Base-by-base conservation (phyloP, 2,888 invertebrate genomes). In the Ochropleura plecta region DNA sequence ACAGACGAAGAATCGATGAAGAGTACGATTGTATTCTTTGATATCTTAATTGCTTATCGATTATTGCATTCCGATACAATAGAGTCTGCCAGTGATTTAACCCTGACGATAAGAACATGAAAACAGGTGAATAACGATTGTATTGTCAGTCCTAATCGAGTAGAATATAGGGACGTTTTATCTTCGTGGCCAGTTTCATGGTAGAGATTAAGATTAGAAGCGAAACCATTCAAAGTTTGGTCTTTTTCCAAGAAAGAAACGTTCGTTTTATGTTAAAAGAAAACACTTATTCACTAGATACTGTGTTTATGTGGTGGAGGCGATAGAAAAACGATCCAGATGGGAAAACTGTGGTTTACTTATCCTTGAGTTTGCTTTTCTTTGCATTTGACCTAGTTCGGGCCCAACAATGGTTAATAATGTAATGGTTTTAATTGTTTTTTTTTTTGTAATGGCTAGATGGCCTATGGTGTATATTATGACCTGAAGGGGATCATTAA, bases 31-130 rank as follows among this genome's bases (percentile, higher is more conserved):
- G 90, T 91, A 92, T 90, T 91, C 83, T 89, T 84, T 74, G 84
- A 90, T 93, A 93, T 93, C 92, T 92, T 90, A 91, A 94, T 93
- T 91, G 89, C 85, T 73, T 86, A 85, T 90, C 85, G 88, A 90
- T 92, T 91, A 92, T 78, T 82, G 90, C 89, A 92, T 94, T 90
- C 93, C 93, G 87, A 81, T 80, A 82, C 70, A 81, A 79, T 83
- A 82, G 72, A 81, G 85, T 84, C 76, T 86, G 74, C 65, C 9
- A 85, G 74, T 88, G 89, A 89, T 88, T 86, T 89, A 87, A 88
- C 68, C 59, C 46, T 60, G 51, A 44, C 57, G 85, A 83, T 87
- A 87, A 88, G 76, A 49, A 74, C 51, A 76, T 65, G 42, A 76
- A 87, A 79, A 79, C 82, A 78, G 79, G 70, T 87, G 70, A 82